Conservation (phyloP, 2,113 vertebrate genomes). For the Dunckerocampus dactyliophorus region DNA sequence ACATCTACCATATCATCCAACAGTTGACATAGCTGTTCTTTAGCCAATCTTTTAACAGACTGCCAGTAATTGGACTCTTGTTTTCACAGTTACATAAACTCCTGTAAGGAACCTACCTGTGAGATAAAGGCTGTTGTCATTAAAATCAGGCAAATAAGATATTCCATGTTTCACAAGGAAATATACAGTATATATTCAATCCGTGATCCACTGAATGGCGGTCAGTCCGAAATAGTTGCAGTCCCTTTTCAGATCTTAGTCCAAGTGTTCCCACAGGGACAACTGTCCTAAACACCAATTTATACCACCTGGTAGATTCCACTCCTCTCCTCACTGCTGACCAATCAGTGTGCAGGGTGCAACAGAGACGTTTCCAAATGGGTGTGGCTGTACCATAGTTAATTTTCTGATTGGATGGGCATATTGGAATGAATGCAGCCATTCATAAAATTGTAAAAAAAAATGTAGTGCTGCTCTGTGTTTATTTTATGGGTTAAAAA, state of each 20-base stretch:
- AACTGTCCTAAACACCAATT: constrained; percentile 16
- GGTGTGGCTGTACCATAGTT: constrained; percentile 22
- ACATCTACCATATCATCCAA: neutral
- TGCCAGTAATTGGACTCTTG: neutral
- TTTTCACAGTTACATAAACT: neutral
- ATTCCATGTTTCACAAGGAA: constrained; percentile 34
- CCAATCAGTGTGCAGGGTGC: constrained; percentile 32
- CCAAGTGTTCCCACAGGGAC: constrained; percentile 3
- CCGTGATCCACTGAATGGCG: neutral
- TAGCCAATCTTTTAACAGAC: neutral
- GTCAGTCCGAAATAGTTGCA: constrained; percentile 2
- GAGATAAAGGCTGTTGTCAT: constrained; percentile 56
- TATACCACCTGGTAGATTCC: constrained; percentile 40
- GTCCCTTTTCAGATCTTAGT: constrained; percentile 4
- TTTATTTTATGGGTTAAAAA: constrained; percentile 64
- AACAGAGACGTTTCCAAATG: neutral
- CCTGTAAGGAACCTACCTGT: constrained; percentile 49
- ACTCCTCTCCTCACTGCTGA: constrained; percentile 21
- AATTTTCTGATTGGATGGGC: constrained; percentile 48
- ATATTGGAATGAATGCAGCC: constrained; percentile 53
- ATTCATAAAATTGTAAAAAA: constrained; percentile 51
- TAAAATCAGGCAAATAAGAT: constrained; percentile 37
- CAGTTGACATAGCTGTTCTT: neutral
- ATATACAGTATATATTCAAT: constrained; percentile 1
- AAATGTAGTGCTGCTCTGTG: constrained; percentile 32